These are phyloP conservation scores for Brachionichthys hirsutus DNA, from an alignment of 2,113 vertebrate species.

Conservation along the genomic window DNA sequence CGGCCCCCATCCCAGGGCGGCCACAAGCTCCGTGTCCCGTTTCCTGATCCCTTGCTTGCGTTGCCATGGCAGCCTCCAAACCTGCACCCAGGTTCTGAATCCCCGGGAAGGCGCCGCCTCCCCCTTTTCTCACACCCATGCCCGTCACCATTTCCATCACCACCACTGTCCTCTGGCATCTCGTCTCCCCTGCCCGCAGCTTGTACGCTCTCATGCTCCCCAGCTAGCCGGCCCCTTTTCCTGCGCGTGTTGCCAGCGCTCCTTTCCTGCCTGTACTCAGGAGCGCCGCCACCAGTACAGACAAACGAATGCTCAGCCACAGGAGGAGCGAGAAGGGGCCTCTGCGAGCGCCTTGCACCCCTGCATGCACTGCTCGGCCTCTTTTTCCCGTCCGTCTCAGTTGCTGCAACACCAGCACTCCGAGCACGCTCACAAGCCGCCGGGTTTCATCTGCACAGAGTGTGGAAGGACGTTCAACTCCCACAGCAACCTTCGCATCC, in stretches of 20 bases:
- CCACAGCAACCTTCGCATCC: slow-evolving; percentile 82
- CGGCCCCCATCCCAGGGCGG: slow-evolving; percentile 22
- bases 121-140: slow-evolving; percentile 50
- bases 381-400: slow-evolving; percentile 77
- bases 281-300: slow-evolving; percentile 61
- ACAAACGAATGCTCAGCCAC: slow-evolving; percentile 41
- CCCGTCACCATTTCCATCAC: slow-evolving; percentile 68
- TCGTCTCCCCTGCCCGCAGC: slow-evolving; percentile 65
- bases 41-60: slow-evolving; percentile 73
- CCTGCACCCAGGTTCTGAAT: slow-evolving; percentile 56
- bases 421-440: slow-evolving; percentile 67
- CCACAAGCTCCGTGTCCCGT: slow-evolving; percentile 44
- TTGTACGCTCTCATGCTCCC: slow-evolving; percentile 33
- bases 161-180: slow-evolving; percentile 70
- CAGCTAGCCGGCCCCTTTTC: slow-evolving; percentile 55
- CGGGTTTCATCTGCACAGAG: slow-evolving; percentile 77
- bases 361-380: slow-evolving; percentile 78
- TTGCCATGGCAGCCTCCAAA: slow-evolving; percentile 64
- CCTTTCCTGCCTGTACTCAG: slow-evolving; percentile 61
- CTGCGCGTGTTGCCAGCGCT: slow-evolving; percentile 70
- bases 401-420: slow-evolving; percentile 80
- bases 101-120: slow-evolving; percentile 54
- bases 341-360: slow-evolving; percentile 36
- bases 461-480: slow-evolving; percentile 81
- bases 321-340: slow-evolving; percentile 26